phyloP scores from a whole-genome alignment of 1,140 invertebrate genomes.

The Parapsyche elsis region DNA sequence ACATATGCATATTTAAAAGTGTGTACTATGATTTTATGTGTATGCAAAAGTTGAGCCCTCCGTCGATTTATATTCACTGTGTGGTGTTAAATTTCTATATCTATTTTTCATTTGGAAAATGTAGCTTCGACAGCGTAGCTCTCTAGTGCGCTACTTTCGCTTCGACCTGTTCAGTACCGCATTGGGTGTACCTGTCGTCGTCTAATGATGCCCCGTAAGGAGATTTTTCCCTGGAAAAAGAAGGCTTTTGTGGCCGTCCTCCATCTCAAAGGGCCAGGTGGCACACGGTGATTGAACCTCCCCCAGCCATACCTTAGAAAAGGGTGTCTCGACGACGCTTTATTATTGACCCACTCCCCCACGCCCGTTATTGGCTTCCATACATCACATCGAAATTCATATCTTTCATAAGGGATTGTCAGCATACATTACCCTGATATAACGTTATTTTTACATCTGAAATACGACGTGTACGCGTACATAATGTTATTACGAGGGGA shows the following conservation, averaged over 20 bases:
- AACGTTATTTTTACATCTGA: conserved; percentile 23
- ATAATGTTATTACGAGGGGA: neutral
- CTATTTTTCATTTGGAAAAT: conserved; percentile 11
- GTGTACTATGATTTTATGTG: too few relatives aligned
- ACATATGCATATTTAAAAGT: too few relatives aligned
- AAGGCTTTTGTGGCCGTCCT: neutral
- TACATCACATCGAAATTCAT: conserved; percentile 40
- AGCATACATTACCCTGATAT: conserved; percentile 25
- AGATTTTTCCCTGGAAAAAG: neutral
- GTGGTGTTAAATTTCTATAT: neutral
- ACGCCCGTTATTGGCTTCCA: conserved; percentile 21
- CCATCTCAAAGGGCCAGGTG: conserved; percentile 4
- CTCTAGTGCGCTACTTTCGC: neutral
- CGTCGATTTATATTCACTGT: too few relatives aligned
- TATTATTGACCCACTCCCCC: conserved; percentile 22
- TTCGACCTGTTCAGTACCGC: neutral
- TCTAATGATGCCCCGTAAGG: conserved; percentile 1
- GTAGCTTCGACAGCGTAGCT: neutral
- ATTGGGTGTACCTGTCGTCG: neutral
- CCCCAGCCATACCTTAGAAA: neutral
- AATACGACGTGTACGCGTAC: neutral
- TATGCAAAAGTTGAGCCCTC: too few relatives aligned
- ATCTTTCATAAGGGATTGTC: conserved; percentile 28
- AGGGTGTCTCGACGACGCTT: neutral
- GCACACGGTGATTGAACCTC: neutral